Evolutionary conservation across 2,888 invertebrate species (phyloP), one percentile per base, ranked within the genome.

Genomic region (Noctua comes): DNA sequence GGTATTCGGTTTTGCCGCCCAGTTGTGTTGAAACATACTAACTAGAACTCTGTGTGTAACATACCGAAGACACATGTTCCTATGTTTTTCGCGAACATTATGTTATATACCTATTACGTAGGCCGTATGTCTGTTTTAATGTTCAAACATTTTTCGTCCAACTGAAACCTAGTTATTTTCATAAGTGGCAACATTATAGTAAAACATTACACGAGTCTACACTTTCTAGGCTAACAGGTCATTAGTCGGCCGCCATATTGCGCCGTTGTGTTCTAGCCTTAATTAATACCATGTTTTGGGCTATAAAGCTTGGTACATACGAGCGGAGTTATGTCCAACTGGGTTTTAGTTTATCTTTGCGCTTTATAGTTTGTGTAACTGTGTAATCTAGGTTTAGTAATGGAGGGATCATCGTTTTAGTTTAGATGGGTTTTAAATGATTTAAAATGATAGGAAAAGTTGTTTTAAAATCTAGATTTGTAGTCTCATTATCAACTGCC

Each of bases 221-320:
- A 59, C 24, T 79, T 69, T 65, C 69, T 57, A 57, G 68, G 46
- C 46, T 73, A 81, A 77, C 80, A 78, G 72, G 78, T 79, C 87
- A 88, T 88, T 86, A 86, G 84, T 46, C 70, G 68, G 73, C 65
- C 16, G 77, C 84, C 83, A 85, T 82, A 82, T 80, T 85, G 81
- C 76, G 73, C 46, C 65, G 72, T 85, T 88, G 79, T 88, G 75
- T 83, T 77, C 77, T 66, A 74, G 62, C 73, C 81, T 86, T 87
- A 89, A 88, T 87, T 85, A 90, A 89, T 87, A 88, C 83, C 83
- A 84, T 83, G 84, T 69, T 83, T 77, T 76, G 68, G 62, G 77
- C 31, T 62, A 79, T 88, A 85, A 79, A 83, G 51, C 82, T 43
- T 16, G 7, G 77, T 64, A 79, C 62, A 82, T 80, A 83, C 85